phyloP scores from a whole-genome alignment of 2,888 invertebrate genomes.

The Buathra laborator region DNA sequence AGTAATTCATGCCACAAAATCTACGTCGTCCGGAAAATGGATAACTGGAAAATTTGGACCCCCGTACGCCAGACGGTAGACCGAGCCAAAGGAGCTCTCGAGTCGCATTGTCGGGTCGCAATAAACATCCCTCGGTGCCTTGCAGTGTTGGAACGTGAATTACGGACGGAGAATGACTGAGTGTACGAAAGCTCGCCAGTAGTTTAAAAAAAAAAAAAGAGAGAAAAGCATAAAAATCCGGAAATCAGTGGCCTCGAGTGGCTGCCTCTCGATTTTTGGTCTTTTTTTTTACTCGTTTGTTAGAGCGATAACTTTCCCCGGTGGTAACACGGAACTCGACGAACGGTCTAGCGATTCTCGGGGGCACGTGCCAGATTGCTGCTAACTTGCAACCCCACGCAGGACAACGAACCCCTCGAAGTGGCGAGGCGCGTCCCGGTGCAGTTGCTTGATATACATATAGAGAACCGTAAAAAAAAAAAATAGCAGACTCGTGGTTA shows the following conservation, averaged over 20 bases:
- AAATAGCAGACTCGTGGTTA: background rate
- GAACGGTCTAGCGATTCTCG: constrained; percentile 1
- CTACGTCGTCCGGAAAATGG: constrained; percentile 10
- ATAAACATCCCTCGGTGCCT: constrained; percentile 52
- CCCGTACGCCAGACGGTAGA: constrained; percentile 21
- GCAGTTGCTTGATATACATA: background rate
- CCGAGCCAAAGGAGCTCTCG: constrained; percentile 42
- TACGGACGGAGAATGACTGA: constrained; percentile 6
- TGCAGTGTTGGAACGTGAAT: constrained; percentile 41
- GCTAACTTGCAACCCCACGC: background rate
- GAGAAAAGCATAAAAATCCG: constrained; percentile 37
- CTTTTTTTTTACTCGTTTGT: constrained; percentile 30
- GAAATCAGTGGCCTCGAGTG: constrained; percentile 50
- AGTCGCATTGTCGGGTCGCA: constrained; percentile 59
- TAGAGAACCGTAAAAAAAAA: background rate
- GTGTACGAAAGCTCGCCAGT: constrained; percentile 40
- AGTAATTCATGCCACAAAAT: background rate
- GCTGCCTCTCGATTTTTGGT: constrained; percentile 8
- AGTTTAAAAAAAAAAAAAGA: constrained; percentile 3
- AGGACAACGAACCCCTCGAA: constrained; percentile 52
- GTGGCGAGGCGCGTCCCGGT: constrained; percentile 9
- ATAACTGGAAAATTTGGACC: background rate
- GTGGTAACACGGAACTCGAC: constrained; percentile 1
- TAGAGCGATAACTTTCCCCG: constrained; percentile 29
- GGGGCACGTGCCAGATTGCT: constrained; percentile 49